These are phyloP conservation scores for Piscicola geometra DNA, from an alignment of 2,888 invertebrate genomes.

Conservation along the genomic window DNA sequence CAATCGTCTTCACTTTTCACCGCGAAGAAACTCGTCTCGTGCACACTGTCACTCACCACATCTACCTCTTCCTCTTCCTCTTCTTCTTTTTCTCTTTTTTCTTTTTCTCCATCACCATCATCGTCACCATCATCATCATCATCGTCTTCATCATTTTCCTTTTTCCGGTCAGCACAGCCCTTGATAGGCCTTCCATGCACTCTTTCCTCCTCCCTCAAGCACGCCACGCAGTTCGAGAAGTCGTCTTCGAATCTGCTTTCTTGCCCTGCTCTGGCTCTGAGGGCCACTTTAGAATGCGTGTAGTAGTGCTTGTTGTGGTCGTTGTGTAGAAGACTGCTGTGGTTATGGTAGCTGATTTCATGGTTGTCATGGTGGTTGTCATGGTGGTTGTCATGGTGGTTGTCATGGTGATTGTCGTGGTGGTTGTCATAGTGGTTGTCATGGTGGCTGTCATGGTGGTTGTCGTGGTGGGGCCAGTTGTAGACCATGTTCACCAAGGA, in stretches of 20 bases:
- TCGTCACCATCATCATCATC: not conserved
- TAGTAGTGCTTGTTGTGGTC: constrained; percentile 4
- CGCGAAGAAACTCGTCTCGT: not conserved
- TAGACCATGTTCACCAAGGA: constrained; percentile 27
- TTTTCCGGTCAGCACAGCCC: too few relatives aligned
- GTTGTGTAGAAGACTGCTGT: not conserved
- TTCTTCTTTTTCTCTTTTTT: constrained; percentile 9
- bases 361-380: not conserved
- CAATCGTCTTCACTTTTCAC: not conserved
- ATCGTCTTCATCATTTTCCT: too few relatives aligned
- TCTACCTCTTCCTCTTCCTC: constrained; percentile 33
- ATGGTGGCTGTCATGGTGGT: not conserved
- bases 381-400: constrained; percentile 8
- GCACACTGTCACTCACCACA: constrained; percentile 34
- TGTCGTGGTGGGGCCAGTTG: constrained; percentile 11
- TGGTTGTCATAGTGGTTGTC: constrained; percentile 4
- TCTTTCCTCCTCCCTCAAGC: not conserved
- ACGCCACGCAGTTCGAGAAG: too few relatives aligned
- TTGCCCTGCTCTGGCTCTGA: too few relatives aligned
- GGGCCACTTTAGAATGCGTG: too few relatives aligned
- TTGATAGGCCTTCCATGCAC: not conserved
- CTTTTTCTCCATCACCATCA: constrained; percentile 30
- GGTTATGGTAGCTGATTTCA: not conserved
- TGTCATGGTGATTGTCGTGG: not conserved
- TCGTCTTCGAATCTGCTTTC: too few relatives aligned